Conservation (phyloP, 2,797 vertebrate genomes). For the Petrocephalus schoutedeni region DNA sequence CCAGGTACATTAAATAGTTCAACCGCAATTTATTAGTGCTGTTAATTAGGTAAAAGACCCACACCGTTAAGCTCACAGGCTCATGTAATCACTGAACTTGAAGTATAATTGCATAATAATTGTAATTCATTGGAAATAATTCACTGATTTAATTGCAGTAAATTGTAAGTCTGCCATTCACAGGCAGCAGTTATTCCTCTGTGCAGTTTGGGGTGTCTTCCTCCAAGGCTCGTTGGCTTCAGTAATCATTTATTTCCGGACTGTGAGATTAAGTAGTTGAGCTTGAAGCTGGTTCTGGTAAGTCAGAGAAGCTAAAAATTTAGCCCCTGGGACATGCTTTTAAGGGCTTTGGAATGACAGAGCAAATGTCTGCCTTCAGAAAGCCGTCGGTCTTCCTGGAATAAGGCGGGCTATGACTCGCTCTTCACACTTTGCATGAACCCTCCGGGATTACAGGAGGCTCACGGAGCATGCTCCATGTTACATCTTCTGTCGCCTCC, state of each 20-base stretch:
- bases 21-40: constrained; percentile 35
- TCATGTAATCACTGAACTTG: constrained; percentile 21
- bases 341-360: not conserved
- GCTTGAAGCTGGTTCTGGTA: not conserved
- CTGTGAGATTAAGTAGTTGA: constrained; percentile 21
- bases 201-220: not conserved
- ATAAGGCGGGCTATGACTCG: not conserved
- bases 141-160: constrained; percentile 9
- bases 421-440: constrained; percentile 1
- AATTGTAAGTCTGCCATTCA: constrained; percentile 22
- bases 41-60: constrained; percentile 33
- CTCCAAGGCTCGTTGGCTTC: not conserved
- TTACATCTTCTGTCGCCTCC: not conserved
- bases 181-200: not conserved
- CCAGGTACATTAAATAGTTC: constrained; percentile 37
- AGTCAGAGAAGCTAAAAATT: not conserved
- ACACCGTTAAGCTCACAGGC: constrained; percentile 19
- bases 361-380: not conserved
- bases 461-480: not conserved
- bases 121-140: constrained; percentile 9
- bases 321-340: not conserved
- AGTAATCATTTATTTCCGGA: constrained; percentile 13
- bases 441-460: not conserved
- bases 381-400: not conserved
- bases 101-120: constrained; percentile 26